phyloP scores from a whole-genome alignment of 2,888 invertebrate genomes.

The Drosophila formosana region DNA sequence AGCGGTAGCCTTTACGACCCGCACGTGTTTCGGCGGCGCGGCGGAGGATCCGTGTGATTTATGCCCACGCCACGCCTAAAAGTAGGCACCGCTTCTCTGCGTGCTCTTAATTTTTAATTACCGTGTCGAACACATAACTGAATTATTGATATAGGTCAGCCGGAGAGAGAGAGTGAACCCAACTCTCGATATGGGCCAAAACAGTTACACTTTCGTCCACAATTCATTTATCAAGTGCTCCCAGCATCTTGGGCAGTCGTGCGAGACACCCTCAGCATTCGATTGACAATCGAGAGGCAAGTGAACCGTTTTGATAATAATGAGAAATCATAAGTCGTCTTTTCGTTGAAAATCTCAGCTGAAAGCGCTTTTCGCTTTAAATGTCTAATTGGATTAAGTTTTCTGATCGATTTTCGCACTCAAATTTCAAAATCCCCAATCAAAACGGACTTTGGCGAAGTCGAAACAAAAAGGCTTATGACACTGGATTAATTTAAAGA shows the following conservation, averaged over 20 bases:
- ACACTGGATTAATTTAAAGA: constrained; percentile 25
- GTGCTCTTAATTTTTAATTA: constrained; percentile 76
- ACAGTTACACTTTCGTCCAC: constrained; percentile 9
- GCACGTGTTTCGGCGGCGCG: constrained; percentile 58
- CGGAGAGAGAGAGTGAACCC: constrained; percentile 1
- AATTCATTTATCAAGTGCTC: constrained; percentile 31
- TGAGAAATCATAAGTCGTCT: neutral
- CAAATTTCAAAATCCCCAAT: constrained; percentile 30
- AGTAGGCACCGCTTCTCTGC: constrained; percentile 43
- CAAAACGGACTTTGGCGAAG: constrained; percentile 5
- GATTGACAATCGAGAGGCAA: neutral
- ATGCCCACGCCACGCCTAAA: constrained; percentile 40
- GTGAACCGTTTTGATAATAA: neutral
- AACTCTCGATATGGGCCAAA: constrained; percentile 13
- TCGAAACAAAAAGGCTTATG: constrained; percentile 56
- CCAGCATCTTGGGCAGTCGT: constrained; percentile 29
- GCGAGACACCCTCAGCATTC: constrained; percentile 23
- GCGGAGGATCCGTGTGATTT: constrained; percentile 58
- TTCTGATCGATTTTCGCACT: constrained; percentile 35
- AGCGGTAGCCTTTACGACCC: constrained; percentile 59
- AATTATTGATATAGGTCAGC: constrained; percentile 74
- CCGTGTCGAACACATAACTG: constrained; percentile 54
- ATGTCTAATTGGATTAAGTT: constrained; percentile 54
- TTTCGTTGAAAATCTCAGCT: neutral
- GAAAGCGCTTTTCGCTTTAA: constrained; percentile 26